Evolutionary conservation across 2,888 invertebrate species (phyloP).

Genomic region (Boloria euphrosyne): DNA sequence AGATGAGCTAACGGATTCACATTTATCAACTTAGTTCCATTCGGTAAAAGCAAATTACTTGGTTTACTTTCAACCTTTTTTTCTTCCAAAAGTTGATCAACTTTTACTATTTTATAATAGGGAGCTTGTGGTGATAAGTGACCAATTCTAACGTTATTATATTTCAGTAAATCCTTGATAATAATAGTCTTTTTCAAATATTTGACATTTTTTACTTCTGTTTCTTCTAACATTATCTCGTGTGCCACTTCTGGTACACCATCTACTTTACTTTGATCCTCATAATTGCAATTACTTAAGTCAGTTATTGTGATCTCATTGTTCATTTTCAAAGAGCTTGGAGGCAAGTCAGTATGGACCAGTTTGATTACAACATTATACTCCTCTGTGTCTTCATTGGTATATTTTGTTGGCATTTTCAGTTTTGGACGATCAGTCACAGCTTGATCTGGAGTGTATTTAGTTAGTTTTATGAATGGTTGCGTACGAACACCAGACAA

Average conservation of each 20-base stretch:
- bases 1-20: constrained; percentile 70
- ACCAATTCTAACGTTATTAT: constrained; percentile 58
- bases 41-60: constrained; percentile 49
- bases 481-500: constrained; percentile 35
- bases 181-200: constrained; percentile 51
- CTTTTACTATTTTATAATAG: constrained; percentile 67
- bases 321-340: constrained; percentile 13
- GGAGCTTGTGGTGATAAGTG: constrained; percentile 64
- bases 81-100: constrained; percentile 50
- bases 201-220: constrained; percentile 46
- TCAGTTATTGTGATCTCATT: constrained; percentile 12
- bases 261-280: constrained; percentile 27
- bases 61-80: neutral
- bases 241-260: constrained; percentile 68
- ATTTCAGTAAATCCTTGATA: constrained; percentile 53
- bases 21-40: constrained; percentile 62
- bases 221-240: constrained; percentile 60
- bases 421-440: constrained; percentile 38
- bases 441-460: constrained; percentile 45
- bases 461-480: constrained; percentile 56
- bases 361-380: constrained; percentile 50
- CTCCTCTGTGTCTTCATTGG: constrained; percentile 42
- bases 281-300: constrained; percentile 33
- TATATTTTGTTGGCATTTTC: constrained; percentile 59
- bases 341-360: constrained; percentile 39